Evolutionary conservation across 1,140 invertebrate genomes (phyloP).

Genomic region (Psilanteris sp.): DNA sequence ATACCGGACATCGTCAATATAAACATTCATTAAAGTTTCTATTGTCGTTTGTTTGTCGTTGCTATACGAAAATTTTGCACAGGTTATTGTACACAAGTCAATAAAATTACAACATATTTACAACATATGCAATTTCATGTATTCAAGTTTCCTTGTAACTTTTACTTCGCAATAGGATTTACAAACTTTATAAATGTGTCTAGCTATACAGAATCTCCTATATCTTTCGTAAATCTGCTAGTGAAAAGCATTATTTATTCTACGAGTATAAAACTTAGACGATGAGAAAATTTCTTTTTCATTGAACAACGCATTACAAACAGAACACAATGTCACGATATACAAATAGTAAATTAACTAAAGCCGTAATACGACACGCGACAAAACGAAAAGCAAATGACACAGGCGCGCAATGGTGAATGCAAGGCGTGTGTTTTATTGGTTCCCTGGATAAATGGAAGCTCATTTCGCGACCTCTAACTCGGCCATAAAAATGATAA

Average conservation of each 20-base stretch:
- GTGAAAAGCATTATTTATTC: conserved; percentile 37
- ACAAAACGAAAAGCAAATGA: conserved; percentile 52
- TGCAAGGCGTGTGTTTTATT: conserved; percentile 75
- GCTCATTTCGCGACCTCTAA: conserved; percentile 71
- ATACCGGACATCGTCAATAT: too few relatives aligned
- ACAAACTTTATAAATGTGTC: conserved; percentile 34
- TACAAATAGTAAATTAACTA: conserved; percentile 57
- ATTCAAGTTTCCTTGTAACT: conserved; percentile 1
- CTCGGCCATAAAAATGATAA: conserved; percentile 77
- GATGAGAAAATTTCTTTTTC: conserved; percentile 48
- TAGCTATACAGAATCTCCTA: conserved; percentile 12
- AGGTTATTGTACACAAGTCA: too few relatives aligned
- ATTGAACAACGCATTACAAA: conserved; percentile 36
- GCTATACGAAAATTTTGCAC: too few relatives aligned
- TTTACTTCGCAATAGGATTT: conserved; percentile 1
- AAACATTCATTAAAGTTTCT: too few relatives aligned
- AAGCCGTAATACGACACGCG: conserved; percentile 55
- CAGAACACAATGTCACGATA: conserved; percentile 37
- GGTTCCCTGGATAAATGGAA: conserved; percentile 72
- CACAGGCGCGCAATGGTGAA: conserved; percentile 50
- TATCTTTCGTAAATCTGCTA: conserved; percentile 24
- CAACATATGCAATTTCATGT: conserved; percentile 2
- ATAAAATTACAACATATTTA: conserved; percentile 3
- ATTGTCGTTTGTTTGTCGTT: too few relatives aligned
- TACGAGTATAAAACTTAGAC: conserved; percentile 19